phyloP scores from a whole-genome alignment of 1,140 invertebrate species.

The Dolichoris vasculosae region DNA sequence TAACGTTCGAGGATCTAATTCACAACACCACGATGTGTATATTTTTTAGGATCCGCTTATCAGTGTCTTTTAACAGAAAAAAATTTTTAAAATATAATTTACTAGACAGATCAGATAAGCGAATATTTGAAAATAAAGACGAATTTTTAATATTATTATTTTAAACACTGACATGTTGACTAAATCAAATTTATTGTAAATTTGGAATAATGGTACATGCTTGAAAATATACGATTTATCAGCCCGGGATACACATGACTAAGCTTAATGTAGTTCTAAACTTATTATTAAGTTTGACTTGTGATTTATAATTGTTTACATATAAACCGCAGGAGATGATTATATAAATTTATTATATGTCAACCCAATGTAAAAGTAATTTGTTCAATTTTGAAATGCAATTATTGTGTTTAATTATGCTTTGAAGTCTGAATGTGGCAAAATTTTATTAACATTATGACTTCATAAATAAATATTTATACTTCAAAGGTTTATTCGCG shows the following conservation, averaged over 20 bases:
- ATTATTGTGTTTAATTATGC: neutral
- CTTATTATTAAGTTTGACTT: neutral
- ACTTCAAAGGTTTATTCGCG: neutral
- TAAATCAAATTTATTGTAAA: neutral
- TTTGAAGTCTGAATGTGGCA: neutral
- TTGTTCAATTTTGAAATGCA: neutral
- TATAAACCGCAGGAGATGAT: neutral
- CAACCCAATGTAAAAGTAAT: neutral
- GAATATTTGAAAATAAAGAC: neutral
- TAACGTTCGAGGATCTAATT: neutral
- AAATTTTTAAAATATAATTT: neutral
- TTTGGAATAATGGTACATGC: neutral
- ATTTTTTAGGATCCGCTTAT: neutral
- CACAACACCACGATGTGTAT: neutral
- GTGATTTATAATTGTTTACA: neutral
- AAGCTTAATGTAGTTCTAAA: neutral
- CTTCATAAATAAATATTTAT: neutral
- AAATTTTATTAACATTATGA: neutral
- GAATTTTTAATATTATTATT: neutral
- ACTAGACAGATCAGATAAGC: neutral
- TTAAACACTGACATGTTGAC: neutral
- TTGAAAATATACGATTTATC: neutral
- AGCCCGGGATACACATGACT: neutral
- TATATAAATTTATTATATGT: neutral
- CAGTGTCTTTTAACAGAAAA: neutral